phyloP scores from a whole-genome alignment of 1,140 invertebrate genomes.

The Ips typographus region DNA sequence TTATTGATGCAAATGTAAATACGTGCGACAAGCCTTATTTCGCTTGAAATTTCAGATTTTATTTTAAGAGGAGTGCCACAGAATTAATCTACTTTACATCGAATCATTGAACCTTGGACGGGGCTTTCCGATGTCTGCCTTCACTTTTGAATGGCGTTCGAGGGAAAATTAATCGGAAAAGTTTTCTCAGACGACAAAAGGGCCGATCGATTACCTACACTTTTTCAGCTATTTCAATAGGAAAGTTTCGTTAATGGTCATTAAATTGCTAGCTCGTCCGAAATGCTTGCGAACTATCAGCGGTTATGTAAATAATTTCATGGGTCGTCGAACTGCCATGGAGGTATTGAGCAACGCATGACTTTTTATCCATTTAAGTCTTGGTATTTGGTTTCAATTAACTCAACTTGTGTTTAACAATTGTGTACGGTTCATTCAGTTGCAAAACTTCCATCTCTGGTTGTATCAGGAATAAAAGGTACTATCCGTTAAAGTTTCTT shows the following conservation, averaged over 20 bases:
- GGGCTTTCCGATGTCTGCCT: background rate
- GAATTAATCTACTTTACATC: background rate
- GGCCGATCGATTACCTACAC: background rate
- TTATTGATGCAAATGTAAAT: no score
- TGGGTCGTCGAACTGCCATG: background rate
- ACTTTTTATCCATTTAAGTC: no score
- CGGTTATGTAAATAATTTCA: constrained; percentile 4
- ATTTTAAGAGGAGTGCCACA: no score
- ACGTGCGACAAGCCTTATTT: no score
- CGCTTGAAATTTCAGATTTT: no score
- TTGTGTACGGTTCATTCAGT: no score
- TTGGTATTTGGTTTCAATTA: no score
- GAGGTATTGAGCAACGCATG: no score
- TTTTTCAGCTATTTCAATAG: background rate
- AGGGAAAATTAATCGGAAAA: constrained; percentile 10
- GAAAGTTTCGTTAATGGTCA: background rate
- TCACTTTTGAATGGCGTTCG: background rate
- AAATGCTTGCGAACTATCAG: background rate
- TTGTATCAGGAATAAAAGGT: no score
- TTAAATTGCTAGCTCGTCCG: background rate
- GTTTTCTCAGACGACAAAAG: constrained; percentile 2
- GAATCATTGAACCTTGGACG: background rate
- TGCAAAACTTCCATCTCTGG: no score
- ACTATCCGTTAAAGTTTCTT: no score
- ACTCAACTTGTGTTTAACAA: no score